Evolutionary conservation across 2,797 vertebrate genomes (phyloP), one percentile per base, ranked within the genome.

Genomic region (Alosa sapidissima): DNA sequence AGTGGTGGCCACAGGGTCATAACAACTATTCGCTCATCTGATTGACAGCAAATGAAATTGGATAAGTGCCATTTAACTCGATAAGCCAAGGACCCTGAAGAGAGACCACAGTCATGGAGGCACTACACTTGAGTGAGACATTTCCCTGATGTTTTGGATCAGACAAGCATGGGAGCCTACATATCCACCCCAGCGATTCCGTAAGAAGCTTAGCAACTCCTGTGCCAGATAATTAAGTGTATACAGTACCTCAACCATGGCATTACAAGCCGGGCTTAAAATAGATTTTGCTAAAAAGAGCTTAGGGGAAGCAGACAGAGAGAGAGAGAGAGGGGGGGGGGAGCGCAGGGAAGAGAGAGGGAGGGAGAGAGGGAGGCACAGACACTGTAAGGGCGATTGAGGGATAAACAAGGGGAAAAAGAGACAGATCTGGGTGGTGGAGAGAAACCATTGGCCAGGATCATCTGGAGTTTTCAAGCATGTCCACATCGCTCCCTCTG

Each of bases 191-290:
- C 55, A 87, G 78, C 86, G 19, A 84, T 81, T 8, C 68, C 24
- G 51, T 87, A 89, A 89, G 87, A 88, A 87, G 89, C 87, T 89
- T 90, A 87, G 41, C 81, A 83, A 88, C 81, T 85, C 75, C 84
- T 82, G 85, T 86, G 85, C 86, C 88, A 90, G 89, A 88, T 89
- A 87, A 90, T 89, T 85, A 89, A 89, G 86, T 90, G 88, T 86
- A 83, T 88, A 88, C 87, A 90, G 87, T 84, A 82, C 83, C 85
- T 78, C 49, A 68, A 85, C 87, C 82, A 55, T 52, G 83, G 81
- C 84, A 48, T 85, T 84, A 89, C 58, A 58, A 78, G 68, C 81
- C 19, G 78, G 83, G 85, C 85, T 88, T 65, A 87, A 90, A 90
- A 88, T 89, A 90, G 88, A 89, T 81, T 84, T 85, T 45, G 86